Conservation (phyloP, 2,888 invertebrate species). For the Rotaria magnacalcarata region DNA sequence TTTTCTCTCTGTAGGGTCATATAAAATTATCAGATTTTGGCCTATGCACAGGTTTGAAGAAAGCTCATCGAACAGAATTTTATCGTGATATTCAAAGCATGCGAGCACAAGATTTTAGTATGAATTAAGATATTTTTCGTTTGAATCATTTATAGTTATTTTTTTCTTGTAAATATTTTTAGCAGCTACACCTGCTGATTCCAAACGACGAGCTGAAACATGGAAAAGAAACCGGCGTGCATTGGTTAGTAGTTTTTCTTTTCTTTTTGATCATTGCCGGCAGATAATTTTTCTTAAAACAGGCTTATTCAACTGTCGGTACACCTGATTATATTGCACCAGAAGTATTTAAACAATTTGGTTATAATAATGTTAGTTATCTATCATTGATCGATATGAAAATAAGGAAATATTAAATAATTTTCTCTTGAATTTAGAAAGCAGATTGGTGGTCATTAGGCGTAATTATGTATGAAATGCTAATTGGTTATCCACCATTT, state of each 20-base stretch:
- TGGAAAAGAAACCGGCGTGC: slow-evolving; percentile 95
- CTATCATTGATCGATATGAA: neutral
- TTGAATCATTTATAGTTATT: slow-evolving; percentile 5
- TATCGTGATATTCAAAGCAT: slow-evolving; percentile 77
- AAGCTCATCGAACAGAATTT: slow-evolving; percentile 96
- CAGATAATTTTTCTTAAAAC: slow-evolving; percentile 32
- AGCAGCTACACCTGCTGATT: slow-evolving; percentile 75
- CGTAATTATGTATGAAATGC: slow-evolving; percentile 99
- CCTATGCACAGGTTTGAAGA: slow-evolving; percentile 94
- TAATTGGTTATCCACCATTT: slow-evolving; percentile 98
- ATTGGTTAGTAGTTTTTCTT: slow-evolving; percentile 57
- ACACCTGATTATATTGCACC: slow-evolving; percentile 99
- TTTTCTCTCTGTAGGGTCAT: slow-evolving; percentile 68
- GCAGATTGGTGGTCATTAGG: slow-evolving; percentile 85
- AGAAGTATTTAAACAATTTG: slow-evolving; percentile 87
- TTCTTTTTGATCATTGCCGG: slow-evolving; percentile 11
- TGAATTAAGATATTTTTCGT: slow-evolving; percentile 1
- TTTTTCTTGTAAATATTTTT: neutral
- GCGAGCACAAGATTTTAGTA: slow-evolving; percentile 39
- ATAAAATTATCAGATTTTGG: slow-evolving; percentile 97
- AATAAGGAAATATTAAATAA: no score
- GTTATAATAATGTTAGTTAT: slow-evolving; percentile 91
- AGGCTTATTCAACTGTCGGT: slow-evolving; percentile 69
- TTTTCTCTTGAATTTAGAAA: neutral
- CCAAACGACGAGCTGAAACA: slow-evolving; percentile 92